phyloP scores from a whole-genome alignment of 2,797 vertebrate species.

The Chanos chanos region DNA sequence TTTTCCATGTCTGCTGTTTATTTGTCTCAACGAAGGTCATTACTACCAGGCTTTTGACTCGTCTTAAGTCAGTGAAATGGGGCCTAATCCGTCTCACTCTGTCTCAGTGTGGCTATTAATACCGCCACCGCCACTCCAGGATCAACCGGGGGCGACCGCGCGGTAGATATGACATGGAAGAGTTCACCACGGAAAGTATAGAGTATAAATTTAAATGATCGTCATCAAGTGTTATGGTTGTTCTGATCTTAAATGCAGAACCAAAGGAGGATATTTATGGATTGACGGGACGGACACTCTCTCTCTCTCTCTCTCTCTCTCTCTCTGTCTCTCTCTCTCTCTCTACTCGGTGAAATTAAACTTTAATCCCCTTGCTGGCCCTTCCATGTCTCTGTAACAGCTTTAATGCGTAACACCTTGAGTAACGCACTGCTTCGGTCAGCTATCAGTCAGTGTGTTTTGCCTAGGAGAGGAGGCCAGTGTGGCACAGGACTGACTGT shows the following conservation, averaged over 20 bases:
- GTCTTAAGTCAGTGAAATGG: not conserved
- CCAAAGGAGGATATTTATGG: too few species aligned
- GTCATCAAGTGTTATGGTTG: too few species aligned
- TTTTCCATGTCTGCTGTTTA: too few species aligned
- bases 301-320: slow-evolving; percentile 13
- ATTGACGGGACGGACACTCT: slow-evolving; percentile 25
- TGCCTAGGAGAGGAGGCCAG: not conserved
- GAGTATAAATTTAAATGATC: too few species aligned
- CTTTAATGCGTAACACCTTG: slow-evolving; percentile 20
- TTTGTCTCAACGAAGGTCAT: not conserved
- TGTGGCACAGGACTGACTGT: not conserved
- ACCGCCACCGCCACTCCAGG: not conserved
- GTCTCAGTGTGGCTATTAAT: slow-evolving; percentile 1
- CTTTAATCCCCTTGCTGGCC: slow-evolving; percentile 57
- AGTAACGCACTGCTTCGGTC: slow-evolving; percentile 12
- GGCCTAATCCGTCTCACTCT: slow-evolving; percentile 13
- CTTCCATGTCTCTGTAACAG: slow-evolving; percentile 28
- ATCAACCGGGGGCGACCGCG: not conserved
- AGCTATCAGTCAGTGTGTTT: slow-evolving; percentile 1
- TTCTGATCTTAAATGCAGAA: too few species aligned
- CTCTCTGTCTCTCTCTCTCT: too few species aligned
- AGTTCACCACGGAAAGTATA: too few species aligned
- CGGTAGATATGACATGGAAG: not conserved
- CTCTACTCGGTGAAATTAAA: slow-evolving; percentile 42
- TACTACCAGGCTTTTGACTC: not conserved